These are phyloP conservation scores for Cryptocephalus moraei DNA, from an alignment of 2,888 invertebrate species.

Conservation along the genomic window DNA sequence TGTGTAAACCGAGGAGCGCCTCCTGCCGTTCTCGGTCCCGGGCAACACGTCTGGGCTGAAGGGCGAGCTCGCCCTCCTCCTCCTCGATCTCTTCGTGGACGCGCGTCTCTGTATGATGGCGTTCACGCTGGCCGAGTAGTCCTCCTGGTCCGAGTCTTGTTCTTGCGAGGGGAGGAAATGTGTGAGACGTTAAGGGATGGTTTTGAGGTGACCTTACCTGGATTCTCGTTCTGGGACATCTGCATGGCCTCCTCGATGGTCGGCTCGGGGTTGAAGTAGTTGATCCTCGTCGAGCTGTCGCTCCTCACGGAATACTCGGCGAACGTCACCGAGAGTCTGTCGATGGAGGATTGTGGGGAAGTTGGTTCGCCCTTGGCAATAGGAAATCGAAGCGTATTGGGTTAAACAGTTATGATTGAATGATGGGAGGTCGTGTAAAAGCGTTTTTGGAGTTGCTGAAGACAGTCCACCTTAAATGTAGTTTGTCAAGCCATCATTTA, in stretches of 20 bases:
- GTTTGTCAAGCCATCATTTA: too few relatives aligned
- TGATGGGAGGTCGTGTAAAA: too few relatives aligned
- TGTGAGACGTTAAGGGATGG: conserved; percentile 6
- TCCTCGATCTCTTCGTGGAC: conserved; percentile 59
- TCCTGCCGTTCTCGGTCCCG: conserved; percentile 36
- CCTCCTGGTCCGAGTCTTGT: conserved; percentile 64
- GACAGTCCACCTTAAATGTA: too few relatives aligned
- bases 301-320: conserved; percentile 43
- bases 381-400: too few relatives aligned
- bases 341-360: conserved; percentile 60
- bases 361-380: conserved; percentile 43
- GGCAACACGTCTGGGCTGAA: conserved; percentile 41
- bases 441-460: too few relatives aligned
- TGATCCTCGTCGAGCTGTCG: conserved; percentile 19
- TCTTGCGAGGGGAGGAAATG: conserved; percentile 15
- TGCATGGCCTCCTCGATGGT: conserved; percentile 28
- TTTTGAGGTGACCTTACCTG: conserved; percentile 3
- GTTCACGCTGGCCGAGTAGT: conserved; percentile 77
- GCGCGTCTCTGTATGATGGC: conserved; percentile 74
- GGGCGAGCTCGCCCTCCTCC: conserved; percentile 52
- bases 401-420: too few relatives aligned
- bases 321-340: conserved; percentile 64
- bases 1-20: conserved; percentile 68
- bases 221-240: conserved; percentile 15
- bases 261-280: conserved; percentile 13